Evolutionary conservation across 2,113 vertebrate species (phyloP).

Genomic region (Ginglymostoma cirratum): DNA sequence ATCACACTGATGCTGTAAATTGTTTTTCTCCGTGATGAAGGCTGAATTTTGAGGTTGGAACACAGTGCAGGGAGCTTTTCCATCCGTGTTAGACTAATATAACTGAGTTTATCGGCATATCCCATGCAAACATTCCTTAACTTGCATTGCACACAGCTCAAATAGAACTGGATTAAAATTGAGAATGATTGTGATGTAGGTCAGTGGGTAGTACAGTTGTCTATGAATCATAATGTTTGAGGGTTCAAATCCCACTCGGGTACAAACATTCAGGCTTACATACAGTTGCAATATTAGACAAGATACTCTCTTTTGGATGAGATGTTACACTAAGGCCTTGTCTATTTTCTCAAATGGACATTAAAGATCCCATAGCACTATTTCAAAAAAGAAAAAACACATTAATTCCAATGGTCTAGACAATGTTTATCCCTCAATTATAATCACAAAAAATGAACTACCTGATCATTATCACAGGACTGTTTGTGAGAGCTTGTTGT

Average conservation of each 20-base stretch:
- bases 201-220: not conserved
- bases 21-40: not conserved
- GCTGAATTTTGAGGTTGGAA: not conserved
- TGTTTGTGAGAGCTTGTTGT: too few species aligned
- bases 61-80: not conserved
- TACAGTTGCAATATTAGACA: not conserved
- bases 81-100: not conserved
- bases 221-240: not conserved
- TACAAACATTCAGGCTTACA: not conserved
- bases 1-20: not conserved
- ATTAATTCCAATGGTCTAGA: too few species aligned
- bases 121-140: not conserved
- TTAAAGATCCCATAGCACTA: not conserved
- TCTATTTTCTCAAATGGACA: not conserved
- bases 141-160: not conserved
- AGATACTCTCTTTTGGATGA: not conserved
- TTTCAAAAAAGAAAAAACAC: not conserved
- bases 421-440: too few species aligned
- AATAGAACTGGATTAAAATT: not conserved
- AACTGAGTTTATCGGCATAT: not conserved
- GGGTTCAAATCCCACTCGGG: not conserved
- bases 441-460: not conserved
- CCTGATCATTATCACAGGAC: not conserved
- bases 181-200: not conserved
- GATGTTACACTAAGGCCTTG: not conserved